Conservation (phyloP, 2,888 invertebrate species). For the Calameuta filiformis region DNA sequence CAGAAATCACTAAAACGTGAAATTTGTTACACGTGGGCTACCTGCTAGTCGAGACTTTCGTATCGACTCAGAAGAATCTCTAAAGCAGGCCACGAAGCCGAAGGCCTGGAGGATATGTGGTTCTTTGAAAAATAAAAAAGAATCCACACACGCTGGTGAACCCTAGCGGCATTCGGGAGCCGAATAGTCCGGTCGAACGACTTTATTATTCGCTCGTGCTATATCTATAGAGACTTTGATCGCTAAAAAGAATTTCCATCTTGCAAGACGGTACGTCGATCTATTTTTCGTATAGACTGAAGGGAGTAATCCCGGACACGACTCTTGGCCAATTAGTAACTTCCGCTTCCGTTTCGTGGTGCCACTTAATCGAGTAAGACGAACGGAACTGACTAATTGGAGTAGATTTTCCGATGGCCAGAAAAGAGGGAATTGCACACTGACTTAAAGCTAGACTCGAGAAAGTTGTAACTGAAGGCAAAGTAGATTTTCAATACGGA, state of each 20-base stretch:
- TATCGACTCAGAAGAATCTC: not conserved
- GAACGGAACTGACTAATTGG: conserved; percentile 7
- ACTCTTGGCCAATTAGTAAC: conserved; percentile 2
- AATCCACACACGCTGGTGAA: not conserved
- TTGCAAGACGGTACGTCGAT: not conserved
- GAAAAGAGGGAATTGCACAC: not conserved
- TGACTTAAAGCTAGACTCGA: not conserved
- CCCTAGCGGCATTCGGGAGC: conserved; percentile 2
- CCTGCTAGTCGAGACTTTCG: not conserved
- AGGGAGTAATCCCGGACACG: not conserved
- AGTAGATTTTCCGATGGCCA: conserved; percentile 1
- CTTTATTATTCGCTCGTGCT: not conserved
- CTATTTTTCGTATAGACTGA: not conserved
- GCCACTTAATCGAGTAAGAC: conserved; percentile 3
- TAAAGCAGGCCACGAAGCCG: not conserved
- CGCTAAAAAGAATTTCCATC: not conserved
- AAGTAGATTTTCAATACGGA: not conserved
- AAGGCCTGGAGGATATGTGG: not conserved
- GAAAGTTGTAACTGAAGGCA: not conserved
- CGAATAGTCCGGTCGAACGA: conserved; percentile 1
- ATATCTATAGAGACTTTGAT: not conserved
- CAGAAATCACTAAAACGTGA: not conserved
- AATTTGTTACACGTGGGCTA: not conserved
- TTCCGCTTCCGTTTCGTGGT: conserved; percentile 1
- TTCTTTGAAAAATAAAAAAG: not conserved